phyloP scores from a whole-genome alignment of 1,140 invertebrate genomes.

The Drosophila tani region DNA sequence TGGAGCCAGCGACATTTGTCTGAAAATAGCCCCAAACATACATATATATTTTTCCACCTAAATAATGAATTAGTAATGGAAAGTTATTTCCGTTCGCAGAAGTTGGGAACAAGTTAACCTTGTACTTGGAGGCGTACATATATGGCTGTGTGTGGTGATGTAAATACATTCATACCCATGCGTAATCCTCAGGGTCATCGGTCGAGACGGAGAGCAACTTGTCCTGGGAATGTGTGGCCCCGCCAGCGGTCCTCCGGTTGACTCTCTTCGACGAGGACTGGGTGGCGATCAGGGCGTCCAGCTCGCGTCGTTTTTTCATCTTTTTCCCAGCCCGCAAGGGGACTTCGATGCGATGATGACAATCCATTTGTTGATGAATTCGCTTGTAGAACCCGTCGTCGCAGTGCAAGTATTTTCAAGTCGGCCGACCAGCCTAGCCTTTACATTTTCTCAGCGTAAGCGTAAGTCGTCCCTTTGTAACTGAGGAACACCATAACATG shows the following conservation, averaged over 20 bases:
- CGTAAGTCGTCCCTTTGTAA: slow-evolving; percentile 29
- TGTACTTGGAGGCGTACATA: not conserved
- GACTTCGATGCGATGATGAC: slow-evolving; percentile 78
- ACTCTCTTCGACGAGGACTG: slow-evolving; percentile 71
- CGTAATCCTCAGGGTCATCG: slow-evolving; percentile 85
- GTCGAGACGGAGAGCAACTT: slow-evolving; percentile 85
- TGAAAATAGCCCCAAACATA: slow-evolving; percentile 23
- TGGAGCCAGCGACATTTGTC: slow-evolving; percentile 58
- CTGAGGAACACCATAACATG: slow-evolving; percentile 46
- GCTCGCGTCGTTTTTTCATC: slow-evolving; percentile 86
- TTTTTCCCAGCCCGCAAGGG: slow-evolving; percentile 85
- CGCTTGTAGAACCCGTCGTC: slow-evolving; percentile 10
- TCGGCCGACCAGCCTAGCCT: slow-evolving; percentile 12
- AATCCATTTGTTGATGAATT: slow-evolving; percentile 70
- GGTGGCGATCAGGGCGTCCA: slow-evolving; percentile 85
- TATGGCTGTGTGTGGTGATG: not conserved
- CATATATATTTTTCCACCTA: slow-evolving; percentile 1
- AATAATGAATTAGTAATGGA: slow-evolving; percentile 1
- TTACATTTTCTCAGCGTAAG: slow-evolving; percentile 49
- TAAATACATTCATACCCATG: slow-evolving; percentile 61
- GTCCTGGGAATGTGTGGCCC: slow-evolving; percentile 78
- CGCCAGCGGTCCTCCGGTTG: slow-evolving; percentile 45
- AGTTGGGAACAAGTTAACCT: slow-evolving; percentile 29
- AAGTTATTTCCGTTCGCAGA: not conserved
- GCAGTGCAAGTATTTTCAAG: slow-evolving; percentile 27